A percentile compares a stretch with the other conserved stretches of the same genome.
Conservation (phyloP, 2,888 invertebrate species). For the Lycophotia porphyrea region DNA sequence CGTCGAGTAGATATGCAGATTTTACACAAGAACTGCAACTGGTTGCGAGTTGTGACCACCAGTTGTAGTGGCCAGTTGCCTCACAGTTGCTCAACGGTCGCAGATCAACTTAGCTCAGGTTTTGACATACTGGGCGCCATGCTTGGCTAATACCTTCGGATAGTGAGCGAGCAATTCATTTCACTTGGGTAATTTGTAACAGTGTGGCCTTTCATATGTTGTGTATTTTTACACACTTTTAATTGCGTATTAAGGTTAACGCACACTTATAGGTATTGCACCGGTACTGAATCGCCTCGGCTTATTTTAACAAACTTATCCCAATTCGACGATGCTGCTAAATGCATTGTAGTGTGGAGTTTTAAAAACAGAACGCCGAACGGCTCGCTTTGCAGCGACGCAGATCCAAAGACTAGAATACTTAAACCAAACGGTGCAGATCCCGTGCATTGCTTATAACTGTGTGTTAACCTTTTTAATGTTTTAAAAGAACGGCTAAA, state of each 20-base stretch:
- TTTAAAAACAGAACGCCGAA: not conserved
- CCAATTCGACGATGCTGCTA: not conserved
- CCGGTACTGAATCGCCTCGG: not conserved
- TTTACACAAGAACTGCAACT: conserved; percentile 52
- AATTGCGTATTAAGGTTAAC: not conserved
- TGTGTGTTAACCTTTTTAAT: not conserved
- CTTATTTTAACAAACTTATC: not conserved
- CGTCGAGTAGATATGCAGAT: conserved; percentile 53
- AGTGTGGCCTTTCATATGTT: conserved; percentile 21
- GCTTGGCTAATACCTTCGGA: conserved; percentile 61
- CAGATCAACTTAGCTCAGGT: conserved; percentile 44
- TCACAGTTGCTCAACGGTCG: conserved; percentile 46
- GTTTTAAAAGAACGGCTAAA: not conserved
- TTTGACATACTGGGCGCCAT: conserved; percentile 57
- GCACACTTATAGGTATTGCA: not conserved
- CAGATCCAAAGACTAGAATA: too few relatives aligned
- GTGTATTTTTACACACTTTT: conserved; percentile 5
- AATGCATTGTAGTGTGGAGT: not conserved
- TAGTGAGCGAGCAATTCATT: conserved; percentile 25
- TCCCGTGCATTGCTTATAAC: not conserved
- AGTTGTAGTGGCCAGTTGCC: conserved; percentile 42
- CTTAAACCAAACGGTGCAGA: too few relatives aligned
- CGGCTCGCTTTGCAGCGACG: not conserved
- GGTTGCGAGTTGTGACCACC: conserved; percentile 31
- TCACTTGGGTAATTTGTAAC: conserved; percentile 36